phyloP scores from a whole-genome alignment of 2,113 vertebrate genomes.

The Psittacara wagleri region DNA sequence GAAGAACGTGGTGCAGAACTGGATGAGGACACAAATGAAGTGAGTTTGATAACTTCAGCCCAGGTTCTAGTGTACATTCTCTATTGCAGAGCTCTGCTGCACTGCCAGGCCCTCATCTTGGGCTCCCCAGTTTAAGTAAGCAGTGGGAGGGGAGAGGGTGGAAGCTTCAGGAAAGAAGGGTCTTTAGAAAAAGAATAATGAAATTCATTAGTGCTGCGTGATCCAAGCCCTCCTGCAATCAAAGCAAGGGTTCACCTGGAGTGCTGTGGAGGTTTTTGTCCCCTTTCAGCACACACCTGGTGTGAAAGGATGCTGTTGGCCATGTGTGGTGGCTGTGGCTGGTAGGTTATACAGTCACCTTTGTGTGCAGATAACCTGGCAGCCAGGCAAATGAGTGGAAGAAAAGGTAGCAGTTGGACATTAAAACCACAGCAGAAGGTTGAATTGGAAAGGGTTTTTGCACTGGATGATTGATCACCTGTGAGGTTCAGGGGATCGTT shows the following conservation, averaged over 20 bases:
- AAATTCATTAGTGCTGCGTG: not conserved
- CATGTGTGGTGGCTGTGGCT: rapidly evolving
- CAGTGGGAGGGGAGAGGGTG: not conserved
- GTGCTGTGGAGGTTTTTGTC: not conserved
- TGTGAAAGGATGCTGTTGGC: not conserved
- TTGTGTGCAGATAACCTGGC: not conserved
- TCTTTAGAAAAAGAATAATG: not conserved
- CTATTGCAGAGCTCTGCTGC: not conserved
- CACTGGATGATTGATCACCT: rapidly evolving
- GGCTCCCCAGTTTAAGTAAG: not conserved
- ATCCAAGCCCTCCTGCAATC: not conserved
- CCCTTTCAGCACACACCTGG: not conserved
- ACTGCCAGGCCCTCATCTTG: not conserved
- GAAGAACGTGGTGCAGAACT: not conserved
- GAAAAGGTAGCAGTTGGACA: not conserved
- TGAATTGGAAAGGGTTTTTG: not conserved
- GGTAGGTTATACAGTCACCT: not conserved
- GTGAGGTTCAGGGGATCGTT: not conserved
- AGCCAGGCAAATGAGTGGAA: not conserved
- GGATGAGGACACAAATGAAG: not conserved
- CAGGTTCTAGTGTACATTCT: not conserved
- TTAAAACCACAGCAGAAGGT: not conserved
- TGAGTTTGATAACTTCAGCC: not conserved
- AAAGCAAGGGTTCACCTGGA: not conserved
- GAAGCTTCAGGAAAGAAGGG: not conserved